phyloP scores from a whole-genome alignment of 2,888 invertebrate species.

The Scelioninae gen. 2 region DNA sequence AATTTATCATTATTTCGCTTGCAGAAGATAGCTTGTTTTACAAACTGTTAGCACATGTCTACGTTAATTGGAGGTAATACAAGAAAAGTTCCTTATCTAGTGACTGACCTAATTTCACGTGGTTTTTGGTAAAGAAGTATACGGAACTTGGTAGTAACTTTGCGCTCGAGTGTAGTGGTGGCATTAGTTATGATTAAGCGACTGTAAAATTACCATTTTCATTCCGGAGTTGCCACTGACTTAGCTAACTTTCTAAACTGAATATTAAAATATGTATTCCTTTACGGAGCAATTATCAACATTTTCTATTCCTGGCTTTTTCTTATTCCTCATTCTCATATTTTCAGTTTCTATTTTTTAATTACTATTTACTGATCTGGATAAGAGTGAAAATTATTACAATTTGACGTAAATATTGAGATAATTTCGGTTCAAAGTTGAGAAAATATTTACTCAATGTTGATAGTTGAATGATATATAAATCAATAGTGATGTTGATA shows the following conservation, averaged over 20 bases:
- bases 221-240: constrained; percentile 5
- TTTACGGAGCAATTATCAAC: too few relatives aligned
- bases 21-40: constrained; percentile 6
- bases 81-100: constrained; percentile 20
- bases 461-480: too few relatives aligned
- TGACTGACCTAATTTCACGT: constrained; percentile 31
- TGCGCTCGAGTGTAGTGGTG: constrained; percentile 7
- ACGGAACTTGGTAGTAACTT: constrained; percentile 29
- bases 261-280: too few relatives aligned
- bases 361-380: too few relatives aligned
- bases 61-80: constrained; percentile 24
- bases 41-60: constrained; percentile 25
- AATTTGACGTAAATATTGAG: too few relatives aligned
- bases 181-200: constrained; percentile 31
- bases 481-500: too few relatives aligned
- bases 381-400: too few relatives aligned
- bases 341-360: too few relatives aligned
- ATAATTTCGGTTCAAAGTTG: too few relatives aligned
- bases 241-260: background rate
- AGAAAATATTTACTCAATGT: too few relatives aligned
- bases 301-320: too few relatives aligned
- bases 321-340: too few relatives aligned
- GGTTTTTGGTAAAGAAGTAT: constrained; percentile 27
- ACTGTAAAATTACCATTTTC: constrained; percentile 27
- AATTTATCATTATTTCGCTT: constrained; percentile 3